Evolutionary conservation across 2,888 invertebrate genomes (phyloP).

Genomic region (Drosophila meridionalis): DNA sequence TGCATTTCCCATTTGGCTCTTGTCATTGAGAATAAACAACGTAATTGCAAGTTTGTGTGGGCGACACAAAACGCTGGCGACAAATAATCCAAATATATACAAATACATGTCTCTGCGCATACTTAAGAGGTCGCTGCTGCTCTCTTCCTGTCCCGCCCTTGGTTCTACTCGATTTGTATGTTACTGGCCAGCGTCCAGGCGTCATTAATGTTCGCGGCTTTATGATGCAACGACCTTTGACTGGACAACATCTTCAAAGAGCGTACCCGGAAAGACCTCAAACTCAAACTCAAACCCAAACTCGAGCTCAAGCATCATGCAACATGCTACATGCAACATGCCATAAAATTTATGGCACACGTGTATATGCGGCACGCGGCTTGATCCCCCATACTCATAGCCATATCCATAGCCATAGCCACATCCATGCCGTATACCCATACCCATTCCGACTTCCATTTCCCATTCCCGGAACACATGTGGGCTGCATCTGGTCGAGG

Average conservation of each 20-base stretch:
- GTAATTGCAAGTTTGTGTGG: constrained; percentile 80
- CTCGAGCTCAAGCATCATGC: constrained; percentile 20
- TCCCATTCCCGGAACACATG: constrained; percentile 72
- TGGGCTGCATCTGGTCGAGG: constrained; percentile 59
- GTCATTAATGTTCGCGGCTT: constrained; percentile 72
- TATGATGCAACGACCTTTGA: constrained; percentile 78
- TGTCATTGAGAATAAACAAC: constrained; percentile 79
- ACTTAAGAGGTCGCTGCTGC: constrained; percentile 7
- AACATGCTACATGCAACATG: constrained; percentile 52
- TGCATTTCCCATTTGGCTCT: constrained; percentile 73
- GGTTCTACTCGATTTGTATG: constrained; percentile 11
- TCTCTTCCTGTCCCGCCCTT: neutral
- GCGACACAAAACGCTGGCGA: constrained; percentile 75
- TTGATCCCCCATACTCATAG: constrained; percentile 15
- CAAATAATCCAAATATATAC: constrained; percentile 69
- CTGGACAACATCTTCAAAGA: constrained; percentile 58
- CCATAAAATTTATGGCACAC: constrained; percentile 48
- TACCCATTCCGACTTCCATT: constrained; percentile 32
- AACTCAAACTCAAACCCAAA: constrained; percentile 5
- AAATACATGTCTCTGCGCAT: constrained; percentile 2
- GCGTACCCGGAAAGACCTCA: constrained; percentile 61
- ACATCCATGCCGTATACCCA: constrained; percentile 6
- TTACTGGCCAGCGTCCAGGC: constrained; percentile 22
- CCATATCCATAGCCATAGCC: constrained; percentile 7
- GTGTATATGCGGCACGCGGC: constrained; percentile 70